A percentile compares a stretch with the other conserved stretches of the same genome.
phyloP scores from a whole-genome alignment of 53 echinoderm and acorn worm species.

The Patiria pectinifera region DNA sequence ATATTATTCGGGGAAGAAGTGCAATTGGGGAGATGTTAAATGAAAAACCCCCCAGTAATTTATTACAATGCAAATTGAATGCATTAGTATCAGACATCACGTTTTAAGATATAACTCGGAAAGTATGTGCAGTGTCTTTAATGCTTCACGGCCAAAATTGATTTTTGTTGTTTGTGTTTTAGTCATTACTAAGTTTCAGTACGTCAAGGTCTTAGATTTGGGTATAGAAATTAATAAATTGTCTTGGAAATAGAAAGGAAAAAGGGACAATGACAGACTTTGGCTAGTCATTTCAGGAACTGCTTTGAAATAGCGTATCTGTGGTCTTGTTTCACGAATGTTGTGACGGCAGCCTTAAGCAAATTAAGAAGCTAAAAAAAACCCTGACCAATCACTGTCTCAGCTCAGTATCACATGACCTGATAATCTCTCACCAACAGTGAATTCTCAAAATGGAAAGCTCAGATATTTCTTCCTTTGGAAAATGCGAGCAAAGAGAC shows the following conservation, averaged over 20 bases:
- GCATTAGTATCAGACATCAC: constrained; percentile 13
- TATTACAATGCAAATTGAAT: constrained; percentile 49
- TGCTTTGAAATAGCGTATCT: not conserved
- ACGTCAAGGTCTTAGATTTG: too few species aligned
- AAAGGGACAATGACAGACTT: not conserved
- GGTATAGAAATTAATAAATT: too few species aligned
- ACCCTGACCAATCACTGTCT: constrained; percentile 1
- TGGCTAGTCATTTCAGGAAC: not conserved
- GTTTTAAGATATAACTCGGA: not conserved
- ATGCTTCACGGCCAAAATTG: not conserved
- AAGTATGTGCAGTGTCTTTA: constrained; percentile 34
- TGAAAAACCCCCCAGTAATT: constrained; percentile 26
- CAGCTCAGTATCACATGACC: not conserved
- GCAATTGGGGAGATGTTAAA: constrained; percentile 61
- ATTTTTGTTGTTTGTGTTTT: constrained; percentile 10
- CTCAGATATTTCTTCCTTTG: not conserved
- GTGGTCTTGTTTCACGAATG: not conserved
- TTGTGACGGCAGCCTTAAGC: not conserved
- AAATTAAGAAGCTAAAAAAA: not conserved
- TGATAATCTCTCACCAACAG: not conserved
- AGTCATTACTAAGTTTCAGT: not conserved
- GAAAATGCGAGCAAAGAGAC: too few species aligned
- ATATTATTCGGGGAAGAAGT: constrained; percentile 58
- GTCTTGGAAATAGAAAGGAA: too few species aligned
- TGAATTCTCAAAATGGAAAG: not conserved